Base-by-base conservation (phyloP, 1,140 invertebrate genomes). In the Rhizoglyphus robini region DNA sequence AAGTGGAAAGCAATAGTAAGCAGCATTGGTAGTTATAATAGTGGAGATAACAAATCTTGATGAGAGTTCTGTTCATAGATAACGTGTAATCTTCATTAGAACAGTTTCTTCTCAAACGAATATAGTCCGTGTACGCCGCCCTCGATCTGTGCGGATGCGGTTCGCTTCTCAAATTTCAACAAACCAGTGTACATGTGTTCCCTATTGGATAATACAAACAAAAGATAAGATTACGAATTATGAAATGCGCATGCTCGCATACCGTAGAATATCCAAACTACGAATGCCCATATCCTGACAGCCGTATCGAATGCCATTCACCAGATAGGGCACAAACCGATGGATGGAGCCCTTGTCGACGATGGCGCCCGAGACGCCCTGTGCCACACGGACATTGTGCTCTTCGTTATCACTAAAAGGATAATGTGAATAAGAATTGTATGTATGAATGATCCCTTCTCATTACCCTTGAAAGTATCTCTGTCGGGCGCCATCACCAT, bases 91-190 rank as follows among this genome's bases (percentile, higher is more conserved):
- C n/a, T n/a, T n/a, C n/a, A 41, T 41, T 60, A 60, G 25, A 38
- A 60, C 13, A 60, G 58, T 25, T 60, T 31, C 30, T 60, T 60
- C 58, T 60, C 30, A 31, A 72, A 97, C 67, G 90, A 94, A 76
- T 96, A 93, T 34, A 98, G 79, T 71, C 92, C 87, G 77, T 99
- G 96, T n/a, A 99, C 95, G 76, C 90, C 95, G 58, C 96, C 96
- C 79, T 99, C 96, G 51, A 87, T 77, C 75, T 98, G 94, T 46
- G 95, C 93, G 31, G 92, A 95, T 70, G 88, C 83, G 31, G 94
- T 91, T 74, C 96, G 83, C 72, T 86, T 85, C 80, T 99, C 96
- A 79, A 99, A 97, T 75, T 87, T 87, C 41, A 99, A 76, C 75
- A 90, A 83, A 18, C 91, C 91, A 61, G 79, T 82, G 74, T 92